Percentiles rank a stretch among this genome's conserved stretches.
These are phyloP conservation scores for Chaetogeoica ovagalla DNA, from an alignment of 2,888 invertebrate genomes.

Conservation along the genomic window DNA sequence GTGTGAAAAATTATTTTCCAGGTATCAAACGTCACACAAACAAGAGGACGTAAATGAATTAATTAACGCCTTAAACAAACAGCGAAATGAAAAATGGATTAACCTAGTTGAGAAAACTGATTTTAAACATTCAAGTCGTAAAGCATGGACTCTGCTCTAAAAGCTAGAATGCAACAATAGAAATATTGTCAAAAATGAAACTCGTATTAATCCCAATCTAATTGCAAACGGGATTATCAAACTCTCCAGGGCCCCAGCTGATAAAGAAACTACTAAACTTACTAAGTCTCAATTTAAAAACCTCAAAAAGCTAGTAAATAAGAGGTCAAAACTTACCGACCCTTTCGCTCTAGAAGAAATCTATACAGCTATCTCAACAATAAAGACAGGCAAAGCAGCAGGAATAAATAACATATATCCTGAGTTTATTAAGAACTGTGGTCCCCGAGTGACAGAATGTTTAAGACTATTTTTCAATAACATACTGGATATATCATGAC, in stretches of 20 bases:
- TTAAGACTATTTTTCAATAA: slow-evolving; percentile 9
- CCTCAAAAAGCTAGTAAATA: neutral
- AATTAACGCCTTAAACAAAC: slow-evolving; percentile 17
- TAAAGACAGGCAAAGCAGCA: slow-evolving; percentile 27
- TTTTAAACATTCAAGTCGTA: slow-evolving; percentile 20
- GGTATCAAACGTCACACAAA: neutral
- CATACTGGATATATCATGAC: no score
- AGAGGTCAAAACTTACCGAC: slow-evolving; percentile 6
- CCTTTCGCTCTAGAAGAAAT: slow-evolving; percentile 19
- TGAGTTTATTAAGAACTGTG: slow-evolving; percentile 9
- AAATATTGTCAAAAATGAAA: neutral
- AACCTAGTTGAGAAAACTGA: slow-evolving; percentile 24
- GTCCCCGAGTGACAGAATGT: slow-evolving; percentile 8
- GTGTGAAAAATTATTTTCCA: slow-evolving; percentile 5
- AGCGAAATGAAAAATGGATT: slow-evolving; percentile 13
- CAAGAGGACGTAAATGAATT: neutral
- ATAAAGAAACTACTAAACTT: neutral
- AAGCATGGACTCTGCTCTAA: slow-evolving; percentile 18
- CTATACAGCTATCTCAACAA: slow-evolving; percentile 1
- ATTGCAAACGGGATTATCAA: slow-evolving; percentile 14
- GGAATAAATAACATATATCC: slow-evolving; percentile 15
- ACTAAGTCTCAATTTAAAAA: slow-evolving; percentile 6
- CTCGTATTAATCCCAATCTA: slow-evolving; percentile 9
- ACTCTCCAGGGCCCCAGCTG: slow-evolving; percentile 5
- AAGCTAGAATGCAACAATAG: slow-evolving; percentile 12